Base-by-base conservation (phyloP, 2,113 vertebrate species). In the Hippocampus barbouri region DNA sequence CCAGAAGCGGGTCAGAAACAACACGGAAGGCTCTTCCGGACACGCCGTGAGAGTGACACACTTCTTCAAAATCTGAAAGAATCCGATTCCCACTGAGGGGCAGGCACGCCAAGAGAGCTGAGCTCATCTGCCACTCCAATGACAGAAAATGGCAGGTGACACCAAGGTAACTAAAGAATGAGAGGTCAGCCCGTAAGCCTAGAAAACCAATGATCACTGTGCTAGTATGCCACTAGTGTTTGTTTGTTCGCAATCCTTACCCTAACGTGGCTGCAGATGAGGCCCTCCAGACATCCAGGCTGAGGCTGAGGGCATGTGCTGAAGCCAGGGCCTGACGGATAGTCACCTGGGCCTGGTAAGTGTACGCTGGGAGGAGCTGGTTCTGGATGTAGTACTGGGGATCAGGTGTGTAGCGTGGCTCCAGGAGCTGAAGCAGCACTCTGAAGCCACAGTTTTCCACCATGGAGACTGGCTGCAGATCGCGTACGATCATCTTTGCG, bases 121-220 rank as follows among this genome's bases (percentile, higher is more conserved):
- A 93, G 68, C 81, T 88, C 73, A 93, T 93, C 82, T 92, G 89
- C 92, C 93, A 93, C 25, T 93, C 93, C 57, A 87, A 79, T 25
- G 91, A 89, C 51, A 93, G 90, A 62, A 92, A 93, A 62, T 93
- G 92, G 75, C 93, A 93, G 71, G 93, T 93, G 60, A 93, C 89
- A n/a, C 91, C 91, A 18, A 93, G 80, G 79, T 91, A 93, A 66
- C 92, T 91, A 11, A 10, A 30, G 49, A 75, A 23, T 72, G 23
- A 71, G 18, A 76, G 38, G 23, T 2, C 3, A 60, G 63, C 27
- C 68, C 20, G 69, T 75, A 14, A 76, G 60, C 5, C 1, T 30
- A 71, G 60, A 27, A 70, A 63, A 27, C 5, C 61, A 64, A 34
- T n/a, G 0, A 30, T 14, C 45, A 25, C 57, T 34, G 21, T 38